Conservation (phyloP, 2,797 vertebrate species). For the Coregonus ussuriensis region DNA sequence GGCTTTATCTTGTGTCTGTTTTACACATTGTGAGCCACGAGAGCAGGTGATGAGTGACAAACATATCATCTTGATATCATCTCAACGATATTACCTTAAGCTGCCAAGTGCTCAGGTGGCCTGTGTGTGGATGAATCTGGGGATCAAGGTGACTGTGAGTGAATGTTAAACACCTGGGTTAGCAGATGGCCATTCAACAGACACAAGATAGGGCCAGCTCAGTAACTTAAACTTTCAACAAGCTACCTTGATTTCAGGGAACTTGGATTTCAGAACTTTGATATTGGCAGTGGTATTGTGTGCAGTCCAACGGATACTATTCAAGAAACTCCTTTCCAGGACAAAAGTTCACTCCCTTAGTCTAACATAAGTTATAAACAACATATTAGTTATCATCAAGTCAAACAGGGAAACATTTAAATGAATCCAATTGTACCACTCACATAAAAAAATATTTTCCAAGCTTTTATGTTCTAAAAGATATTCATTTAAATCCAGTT, state of each 20-base stretch:
- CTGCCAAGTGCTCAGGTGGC: slow-evolving; percentile 67
- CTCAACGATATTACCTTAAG: slow-evolving; percentile 67
- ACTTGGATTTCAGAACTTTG: background rate
- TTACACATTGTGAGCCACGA: slow-evolving; percentile 60
- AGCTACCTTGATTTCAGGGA: background rate
- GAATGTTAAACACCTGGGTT: slow-evolving; percentile 55
- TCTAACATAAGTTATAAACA: background rate
- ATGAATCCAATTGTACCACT: slow-evolving; percentile 19
- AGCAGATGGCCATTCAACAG: slow-evolving; percentile 10
- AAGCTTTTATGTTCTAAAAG: slow-evolving; percentile 43
- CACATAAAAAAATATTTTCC: slow-evolving; percentile 51
- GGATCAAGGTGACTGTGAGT: slow-evolving; percentile 70
- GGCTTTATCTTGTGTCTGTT: slow-evolving; percentile 63
- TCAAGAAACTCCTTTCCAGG: background rate
- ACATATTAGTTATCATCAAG: no score
- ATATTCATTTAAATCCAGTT: slow-evolving; percentile 52
- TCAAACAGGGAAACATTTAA: no score
- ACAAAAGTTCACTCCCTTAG: background rate
- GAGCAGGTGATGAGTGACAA: slow-evolving; percentile 64
- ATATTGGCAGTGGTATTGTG: background rate
- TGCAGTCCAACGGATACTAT: background rate
- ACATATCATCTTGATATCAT: slow-evolving; percentile 72
- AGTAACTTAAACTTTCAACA: slow-evolving; percentile 42
- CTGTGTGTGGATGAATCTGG: slow-evolving; percentile 38
- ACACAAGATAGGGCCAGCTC: slow-evolving; percentile 70